A percentile compares a stretch with the other conserved stretches of the same genome.
Evolutionary conservation across 2,888 invertebrate genomes (phyloP).

Genomic region (Tetheella fluctuosa): DNA sequence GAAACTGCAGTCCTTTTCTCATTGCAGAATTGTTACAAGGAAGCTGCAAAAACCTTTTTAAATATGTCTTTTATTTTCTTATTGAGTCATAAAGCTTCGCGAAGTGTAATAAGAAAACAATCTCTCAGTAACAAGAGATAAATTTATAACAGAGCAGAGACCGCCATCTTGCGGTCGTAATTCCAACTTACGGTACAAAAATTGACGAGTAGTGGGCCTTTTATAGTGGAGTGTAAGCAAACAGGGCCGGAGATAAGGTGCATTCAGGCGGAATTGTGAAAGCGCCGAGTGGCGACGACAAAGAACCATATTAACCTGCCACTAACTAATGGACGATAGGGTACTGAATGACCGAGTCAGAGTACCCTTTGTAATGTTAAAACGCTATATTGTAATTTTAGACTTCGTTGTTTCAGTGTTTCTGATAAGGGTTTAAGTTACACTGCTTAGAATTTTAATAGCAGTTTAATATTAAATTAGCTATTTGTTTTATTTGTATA

Average conservation of each 20-base stretch:
- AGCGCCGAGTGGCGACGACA: slow-evolving; percentile 64
- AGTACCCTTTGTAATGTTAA: slow-evolving; percentile 65
- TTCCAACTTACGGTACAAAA: slow-evolving; percentile 71
- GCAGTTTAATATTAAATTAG: not conserved
- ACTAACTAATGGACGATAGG: slow-evolving; percentile 77
- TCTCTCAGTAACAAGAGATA: slow-evolving; percentile 40
- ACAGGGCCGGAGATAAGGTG: slow-evolving; percentile 75
- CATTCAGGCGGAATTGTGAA: slow-evolving; percentile 79
- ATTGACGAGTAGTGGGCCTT: slow-evolving; percentile 63
- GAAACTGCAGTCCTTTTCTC: not conserved
- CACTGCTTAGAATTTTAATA: not conserved
- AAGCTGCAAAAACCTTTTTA: slow-evolving; percentile 5
- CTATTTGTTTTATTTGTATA: not conserved
- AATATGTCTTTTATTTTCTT: not conserved
- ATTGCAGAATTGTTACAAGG: not conserved
- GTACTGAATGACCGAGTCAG: slow-evolving; percentile 60
- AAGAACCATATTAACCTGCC: slow-evolving; percentile 79
- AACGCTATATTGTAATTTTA: slow-evolving; percentile 59
- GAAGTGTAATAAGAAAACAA: slow-evolving; percentile 29
- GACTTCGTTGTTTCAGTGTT: slow-evolving; percentile 22
- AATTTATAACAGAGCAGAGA: slow-evolving; percentile 42
- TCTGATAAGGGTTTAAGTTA: not conserved
- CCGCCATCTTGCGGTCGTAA: slow-evolving; percentile 60
- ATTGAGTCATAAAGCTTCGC: not conserved
- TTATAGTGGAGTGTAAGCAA: slow-evolving; percentile 62